Evolutionary conservation across 2,888 invertebrate species (phyloP).

Genomic region (Erannis defoliaria): DNA sequence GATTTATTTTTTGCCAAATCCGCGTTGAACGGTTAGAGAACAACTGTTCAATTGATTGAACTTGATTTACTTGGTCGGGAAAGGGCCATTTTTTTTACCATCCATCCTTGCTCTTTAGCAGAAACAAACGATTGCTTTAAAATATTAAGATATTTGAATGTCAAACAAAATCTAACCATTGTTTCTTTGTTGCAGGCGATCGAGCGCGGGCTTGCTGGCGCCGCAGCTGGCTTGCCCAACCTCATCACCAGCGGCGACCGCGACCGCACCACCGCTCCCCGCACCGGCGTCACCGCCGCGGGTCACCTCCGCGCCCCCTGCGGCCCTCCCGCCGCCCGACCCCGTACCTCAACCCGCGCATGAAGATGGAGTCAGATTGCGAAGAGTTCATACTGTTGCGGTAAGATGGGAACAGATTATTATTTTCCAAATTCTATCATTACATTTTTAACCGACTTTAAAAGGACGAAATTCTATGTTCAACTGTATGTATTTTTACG

Average conservation of each 20-base stretch:
- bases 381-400: slow-evolving; percentile 47
- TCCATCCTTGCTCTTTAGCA: too few species aligned
- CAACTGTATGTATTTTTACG: too few species aligned
- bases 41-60: too few species aligned
- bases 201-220: slow-evolving; percentile 79
- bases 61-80: too few species aligned
- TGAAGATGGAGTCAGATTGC: slow-evolving; percentile 80
- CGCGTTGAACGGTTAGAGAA: too few species aligned
- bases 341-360: slow-evolving; percentile 74
- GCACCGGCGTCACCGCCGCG: slow-evolving; percentile 80
- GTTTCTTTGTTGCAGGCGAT: slow-evolving; percentile 74
- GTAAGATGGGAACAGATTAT: slow-evolving; percentile 6
- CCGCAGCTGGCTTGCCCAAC: slow-evolving; percentile 78
- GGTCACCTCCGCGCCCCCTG: slow-evolving; percentile 69
- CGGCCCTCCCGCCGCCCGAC: slow-evolving; percentile 65
- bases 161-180: too few species aligned
- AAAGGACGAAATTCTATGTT: too few species aligned
- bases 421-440: background rate
- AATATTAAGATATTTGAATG: too few species aligned
- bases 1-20: too few species aligned
- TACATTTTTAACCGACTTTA: background rate
- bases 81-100: too few species aligned
- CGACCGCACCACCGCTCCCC: slow-evolving; percentile 65
- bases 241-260: slow-evolving; percentile 68
- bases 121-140: too few species aligned